phyloP scores from a whole-genome alignment of 2,113 vertebrate species.

The Eurystomus gularis region DNA sequence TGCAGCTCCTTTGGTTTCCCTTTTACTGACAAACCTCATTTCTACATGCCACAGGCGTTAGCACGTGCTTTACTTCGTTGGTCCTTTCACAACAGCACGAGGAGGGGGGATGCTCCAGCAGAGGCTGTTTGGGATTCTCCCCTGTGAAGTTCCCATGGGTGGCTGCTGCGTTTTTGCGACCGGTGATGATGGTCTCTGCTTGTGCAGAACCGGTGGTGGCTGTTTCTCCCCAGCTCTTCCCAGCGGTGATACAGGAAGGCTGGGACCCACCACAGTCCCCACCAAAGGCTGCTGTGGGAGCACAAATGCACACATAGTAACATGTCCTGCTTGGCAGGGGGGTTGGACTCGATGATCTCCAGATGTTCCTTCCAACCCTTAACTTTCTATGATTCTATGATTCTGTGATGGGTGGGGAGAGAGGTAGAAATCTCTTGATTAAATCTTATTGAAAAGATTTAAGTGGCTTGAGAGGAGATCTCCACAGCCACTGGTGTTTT shows the following conservation, averaged over 20 bases:
- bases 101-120: neutral
- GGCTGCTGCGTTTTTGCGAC: neutral
- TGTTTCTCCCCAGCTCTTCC: too few species aligned
- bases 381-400: too few species aligned
- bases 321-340: too few species aligned
- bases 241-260: neutral
- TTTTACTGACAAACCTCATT: rapidly evolving
- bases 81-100: too few species aligned
- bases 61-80: rapidly evolving
- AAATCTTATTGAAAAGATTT: too few species aligned
- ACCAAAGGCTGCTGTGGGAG: neutral
- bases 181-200: neutral
- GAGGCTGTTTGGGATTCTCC: rapidly evolving
- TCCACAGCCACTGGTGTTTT: neutral
- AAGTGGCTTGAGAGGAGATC: neutral
- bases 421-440: too few species aligned
- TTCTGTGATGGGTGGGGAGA: too few species aligned
- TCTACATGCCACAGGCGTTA: too few species aligned
- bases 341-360: too few species aligned
- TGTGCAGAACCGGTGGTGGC: neutral
- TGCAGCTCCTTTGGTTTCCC: neutral
- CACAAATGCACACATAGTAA: too few species aligned
- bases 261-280: rapidly evolving
- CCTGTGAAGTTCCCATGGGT: neutral
- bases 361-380: too few species aligned